Evolutionary conservation across 2,888 invertebrate species (phyloP).

Genomic region (Euplagia quadripunctaria): DNA sequence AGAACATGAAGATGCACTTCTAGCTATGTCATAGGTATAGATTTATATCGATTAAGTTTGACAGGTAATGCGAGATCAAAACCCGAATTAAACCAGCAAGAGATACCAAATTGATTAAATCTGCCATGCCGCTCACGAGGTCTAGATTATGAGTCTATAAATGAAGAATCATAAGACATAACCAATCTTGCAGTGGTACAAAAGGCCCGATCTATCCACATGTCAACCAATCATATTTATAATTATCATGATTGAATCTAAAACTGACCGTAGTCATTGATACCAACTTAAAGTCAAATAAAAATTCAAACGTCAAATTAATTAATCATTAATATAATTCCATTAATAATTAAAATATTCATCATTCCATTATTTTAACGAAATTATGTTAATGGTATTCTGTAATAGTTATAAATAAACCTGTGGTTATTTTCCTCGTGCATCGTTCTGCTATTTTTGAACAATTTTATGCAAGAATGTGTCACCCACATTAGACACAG

Average conservation of each 20-base stretch:
- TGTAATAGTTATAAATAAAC: conserved; percentile 22
- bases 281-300: neutral
- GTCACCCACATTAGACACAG: conserved; percentile 34
- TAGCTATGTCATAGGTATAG: no score
- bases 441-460: conserved; percentile 25
- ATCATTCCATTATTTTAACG: conserved; percentile 27
- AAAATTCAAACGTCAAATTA: neutral
- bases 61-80: no score
- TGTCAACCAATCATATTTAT: neutral
- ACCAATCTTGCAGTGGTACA: neutral
- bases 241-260: neutral
- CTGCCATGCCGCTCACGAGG: neutral
- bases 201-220: neutral
- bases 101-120: neutral
- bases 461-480: conserved; percentile 41
- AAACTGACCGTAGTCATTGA: neutral
- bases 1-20: no score
- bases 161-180: neutral
- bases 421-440: conserved; percentile 1
- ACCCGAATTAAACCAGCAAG: neutral
- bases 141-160: neutral
- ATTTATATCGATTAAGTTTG: no score
- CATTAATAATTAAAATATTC: neutral
- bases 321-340: neutral
- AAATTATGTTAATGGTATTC: conserved; percentile 37